Conservation (phyloP, 2,113 vertebrate genomes). For the Vulpes ferrilata region DNA sequence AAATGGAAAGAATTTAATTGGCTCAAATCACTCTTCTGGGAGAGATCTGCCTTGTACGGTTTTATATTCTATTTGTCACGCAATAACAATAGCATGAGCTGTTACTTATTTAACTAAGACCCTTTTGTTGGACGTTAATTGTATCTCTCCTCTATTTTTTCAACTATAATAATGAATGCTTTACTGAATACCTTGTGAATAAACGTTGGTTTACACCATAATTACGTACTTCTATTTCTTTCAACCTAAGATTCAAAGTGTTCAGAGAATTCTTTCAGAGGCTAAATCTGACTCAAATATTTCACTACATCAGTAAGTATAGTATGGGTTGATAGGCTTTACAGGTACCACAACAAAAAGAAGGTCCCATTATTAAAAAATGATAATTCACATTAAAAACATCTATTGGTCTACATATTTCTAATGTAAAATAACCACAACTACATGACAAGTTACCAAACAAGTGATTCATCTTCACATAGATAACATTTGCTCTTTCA, state of each 20-base stretch:
- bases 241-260: background rate
- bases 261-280: background rate
- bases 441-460: background rate
- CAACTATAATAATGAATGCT: background rate
- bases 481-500: background rate
- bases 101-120: background rate
- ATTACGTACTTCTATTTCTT: conserved; percentile 47
- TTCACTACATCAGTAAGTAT: background rate
- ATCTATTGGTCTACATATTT: background rate
- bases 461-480: background rate
- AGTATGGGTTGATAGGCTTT: background rate
- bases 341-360: background rate
- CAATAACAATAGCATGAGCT: background rate
- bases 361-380: background rate
- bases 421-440: background rate
- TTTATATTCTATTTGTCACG: background rate
- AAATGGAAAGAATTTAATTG: background rate
- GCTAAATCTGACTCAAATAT: background rate
- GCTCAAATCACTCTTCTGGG: background rate
- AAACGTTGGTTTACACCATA: conserved; percentile 21
- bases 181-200: background rate
- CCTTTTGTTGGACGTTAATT: background rate
- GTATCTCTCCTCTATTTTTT: background rate
- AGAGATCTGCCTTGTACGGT: background rate
- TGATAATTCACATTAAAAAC: conserved; percentile 26